phyloP scores from a whole-genome alignment of 2,113 vertebrate genomes.

The Phycodurus eques region DNA sequence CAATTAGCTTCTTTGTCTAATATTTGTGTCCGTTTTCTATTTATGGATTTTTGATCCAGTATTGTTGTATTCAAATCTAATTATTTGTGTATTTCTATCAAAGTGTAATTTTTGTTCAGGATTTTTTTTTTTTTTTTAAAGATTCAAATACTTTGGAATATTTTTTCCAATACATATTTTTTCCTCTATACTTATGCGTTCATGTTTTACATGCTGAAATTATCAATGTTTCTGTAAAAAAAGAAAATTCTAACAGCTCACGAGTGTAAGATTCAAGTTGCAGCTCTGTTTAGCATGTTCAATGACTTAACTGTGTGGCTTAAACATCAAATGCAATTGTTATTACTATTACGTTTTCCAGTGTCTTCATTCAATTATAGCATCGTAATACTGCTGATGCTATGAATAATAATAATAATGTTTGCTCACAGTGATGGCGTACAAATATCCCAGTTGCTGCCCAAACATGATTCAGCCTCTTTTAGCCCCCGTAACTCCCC shows the following conservation, averaged over 20 bases:
- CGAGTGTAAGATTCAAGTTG: neutral
- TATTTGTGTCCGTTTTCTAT: neutral
- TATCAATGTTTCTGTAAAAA: neutral
- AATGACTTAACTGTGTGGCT: too few species aligned
- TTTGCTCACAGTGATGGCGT: neutral
- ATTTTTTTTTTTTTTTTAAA: neutral
- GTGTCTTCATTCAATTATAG: too few species aligned
- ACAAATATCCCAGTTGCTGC: constrained; percentile 2
- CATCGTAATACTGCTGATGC: too few species aligned
- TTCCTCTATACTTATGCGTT: too few species aligned
- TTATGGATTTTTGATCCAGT: neutral
- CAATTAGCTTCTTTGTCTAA: neutral
- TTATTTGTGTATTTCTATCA: neutral
- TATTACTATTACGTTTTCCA: too few species aligned
- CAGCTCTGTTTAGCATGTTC: too few species aligned
- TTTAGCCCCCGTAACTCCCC: neutral
- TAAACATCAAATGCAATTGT: too few species aligned
- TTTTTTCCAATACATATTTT: neutral
- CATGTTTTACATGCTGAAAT: too few species aligned
- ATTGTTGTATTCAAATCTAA: neutral
- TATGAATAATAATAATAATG: neutral
- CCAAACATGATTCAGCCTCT: constrained; percentile 53
- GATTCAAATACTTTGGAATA: neutral
- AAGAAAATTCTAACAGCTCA: neutral
- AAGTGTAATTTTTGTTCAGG: neutral